Evolutionary conservation across 2,797 vertebrate species (phyloP), one percentile per base, ranked within the genome.

Genomic region (Lophotriccus pileatus): DNA sequence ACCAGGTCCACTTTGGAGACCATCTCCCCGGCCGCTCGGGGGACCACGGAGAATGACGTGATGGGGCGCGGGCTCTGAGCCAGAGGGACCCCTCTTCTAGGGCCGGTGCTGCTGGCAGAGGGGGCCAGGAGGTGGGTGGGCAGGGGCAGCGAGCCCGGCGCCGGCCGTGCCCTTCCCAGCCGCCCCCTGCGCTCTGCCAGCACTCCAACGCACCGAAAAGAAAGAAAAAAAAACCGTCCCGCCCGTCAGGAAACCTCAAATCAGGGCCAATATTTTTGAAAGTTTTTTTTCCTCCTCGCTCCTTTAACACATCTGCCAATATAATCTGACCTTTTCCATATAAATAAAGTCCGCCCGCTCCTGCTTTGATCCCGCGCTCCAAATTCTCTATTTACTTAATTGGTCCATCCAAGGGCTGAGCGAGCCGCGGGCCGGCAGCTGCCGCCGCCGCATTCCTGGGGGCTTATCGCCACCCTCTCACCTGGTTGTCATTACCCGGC

Each of bases 251-350:
- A 97, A 97, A 96, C 95, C 93, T 96, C 95, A 95, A 95, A 95
- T 94, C 96, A 92, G 64, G 67, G 94, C 96, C 95, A 97, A 92
- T 96, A 94, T 95, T 97, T 95, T 92, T 32, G 77, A 95, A 97
- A 93, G 86, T 2, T 7, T 87, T 92, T 96, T 90, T 89, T 50
- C 27, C 64, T 76, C n/a, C 60, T 90, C 69, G 21, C 87, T 88
- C 87, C 80, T 96, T 93, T 95, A 95, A 96, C 93, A 97, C 96
- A 94, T 97, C 94, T 97, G 97, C 97, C 97, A 97, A 96, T 96
- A 97, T 96, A 97, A 97, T 96, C 96, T 80, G 95, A 96, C 96
- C 96, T 96, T 97, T 95, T 93, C 94, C 95, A 96, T 96, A 96
- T 96, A 97, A 97, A 96, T 96, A 96, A 70, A 94, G 88, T 83